phyloP scores from a whole-genome alignment of 2,113 vertebrate species.

The Prietella phreatophila region DNA sequence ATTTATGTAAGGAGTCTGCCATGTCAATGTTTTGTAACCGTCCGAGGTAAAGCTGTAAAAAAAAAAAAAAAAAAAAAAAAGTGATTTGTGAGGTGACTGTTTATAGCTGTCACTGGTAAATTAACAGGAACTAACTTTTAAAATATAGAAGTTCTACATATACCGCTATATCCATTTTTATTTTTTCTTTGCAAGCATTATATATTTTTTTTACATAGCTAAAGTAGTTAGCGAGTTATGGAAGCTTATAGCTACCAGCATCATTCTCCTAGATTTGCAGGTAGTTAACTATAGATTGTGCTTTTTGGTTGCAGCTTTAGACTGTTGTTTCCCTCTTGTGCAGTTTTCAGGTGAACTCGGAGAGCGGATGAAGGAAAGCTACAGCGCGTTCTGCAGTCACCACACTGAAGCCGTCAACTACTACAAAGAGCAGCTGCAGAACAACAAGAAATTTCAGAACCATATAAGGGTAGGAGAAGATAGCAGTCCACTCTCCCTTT shows the following conservation, averaged over 20 bases:
- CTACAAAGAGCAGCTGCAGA: slow-evolving; percentile 90
- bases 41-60: background rate
- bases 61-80: too few relatives aligned
- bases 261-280: background rate
- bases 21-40: background rate
- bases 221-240: background rate
- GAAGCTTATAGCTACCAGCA: background rate
- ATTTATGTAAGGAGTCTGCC: background rate
- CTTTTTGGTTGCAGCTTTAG: background rate
- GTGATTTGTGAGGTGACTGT: background rate
- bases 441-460: slow-evolving; percentile 93
- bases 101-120: background rate
- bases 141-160: too few relatives aligned
- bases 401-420: slow-evolving; percentile 86
- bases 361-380: slow-evolving; percentile 86
- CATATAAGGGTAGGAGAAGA: slow-evolving; percentile 82
- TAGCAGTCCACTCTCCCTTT: too few relatives aligned
- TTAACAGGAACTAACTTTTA: background rate
- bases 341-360: slow-evolving; percentile 94
- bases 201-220: background rate
- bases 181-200: too few relatives aligned
- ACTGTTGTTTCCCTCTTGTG: background rate
- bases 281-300: background rate
- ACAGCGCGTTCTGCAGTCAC: slow-evolving; percentile 85
- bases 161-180: too few relatives aligned